These are phyloP conservation scores for Callipepla californica DNA, from an alignment of 2,113 vertebrate genomes.

Conservation along the genomic window DNA sequence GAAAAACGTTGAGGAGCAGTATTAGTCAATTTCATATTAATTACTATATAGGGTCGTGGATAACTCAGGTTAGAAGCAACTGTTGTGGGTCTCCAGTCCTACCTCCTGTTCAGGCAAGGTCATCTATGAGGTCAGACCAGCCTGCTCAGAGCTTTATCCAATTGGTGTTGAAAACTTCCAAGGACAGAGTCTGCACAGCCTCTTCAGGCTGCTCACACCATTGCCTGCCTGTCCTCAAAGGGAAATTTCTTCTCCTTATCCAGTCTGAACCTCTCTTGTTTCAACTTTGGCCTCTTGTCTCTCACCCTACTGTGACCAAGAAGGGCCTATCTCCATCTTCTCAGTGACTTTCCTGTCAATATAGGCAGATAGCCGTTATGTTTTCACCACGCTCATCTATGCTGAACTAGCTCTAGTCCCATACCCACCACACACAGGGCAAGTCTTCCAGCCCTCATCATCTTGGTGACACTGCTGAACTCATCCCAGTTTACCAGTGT, in stretches of 20 bases:
- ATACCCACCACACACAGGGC: not conserved
- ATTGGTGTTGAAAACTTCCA: not conserved
- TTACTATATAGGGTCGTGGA: not conserved
- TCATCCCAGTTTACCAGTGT: not conserved
- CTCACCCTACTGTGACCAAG: fast-evolving
- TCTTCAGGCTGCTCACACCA: not conserved
- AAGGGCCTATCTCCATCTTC: not conserved
- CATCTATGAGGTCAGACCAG: not conserved
- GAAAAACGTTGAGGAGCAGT: fast-evolving
- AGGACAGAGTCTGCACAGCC: not conserved
- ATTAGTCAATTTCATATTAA: not conserved
- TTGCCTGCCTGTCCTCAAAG: not conserved
- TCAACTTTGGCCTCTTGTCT: not conserved
- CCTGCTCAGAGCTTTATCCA: not conserved
- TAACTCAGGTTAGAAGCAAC: not conserved
- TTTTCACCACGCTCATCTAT: not conserved
- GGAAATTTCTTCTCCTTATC: not conserved
- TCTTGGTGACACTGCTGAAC: not conserved
- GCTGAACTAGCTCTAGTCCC: not conserved
- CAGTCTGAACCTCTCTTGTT: not conserved
- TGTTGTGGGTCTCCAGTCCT: not conserved
- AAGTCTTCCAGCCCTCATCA: not conserved
- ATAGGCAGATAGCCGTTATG: not conserved
- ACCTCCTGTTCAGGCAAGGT: not conserved
- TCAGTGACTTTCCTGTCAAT: not conserved